Evolutionary conservation across 2,113 vertebrate genomes (phyloP).

Genomic region (Forbesichthys agassizii): DNA sequence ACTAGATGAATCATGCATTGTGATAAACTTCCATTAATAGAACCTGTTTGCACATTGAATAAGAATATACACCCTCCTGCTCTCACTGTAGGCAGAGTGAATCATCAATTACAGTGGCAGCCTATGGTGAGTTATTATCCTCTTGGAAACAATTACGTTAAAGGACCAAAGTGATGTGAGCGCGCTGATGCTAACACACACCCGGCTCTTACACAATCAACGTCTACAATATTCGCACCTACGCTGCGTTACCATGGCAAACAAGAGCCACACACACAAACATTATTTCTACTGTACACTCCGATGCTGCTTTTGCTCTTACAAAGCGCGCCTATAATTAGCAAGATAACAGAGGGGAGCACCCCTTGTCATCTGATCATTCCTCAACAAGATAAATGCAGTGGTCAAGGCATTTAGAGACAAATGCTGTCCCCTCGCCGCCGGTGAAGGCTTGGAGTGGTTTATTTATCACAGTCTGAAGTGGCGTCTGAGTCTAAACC

Average conservation of each 20-base stretch:
- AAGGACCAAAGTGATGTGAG: constrained; percentile 33
- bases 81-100: constrained; percentile 47
- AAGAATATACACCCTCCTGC: constrained; percentile 29
- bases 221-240: constrained; percentile 16
- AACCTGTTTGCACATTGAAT: constrained; percentile 49
- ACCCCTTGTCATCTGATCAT: constrained; percentile 69
- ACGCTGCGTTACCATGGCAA: constrained; percentile 14
- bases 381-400: constrained; percentile 76
- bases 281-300: constrained; percentile 15
- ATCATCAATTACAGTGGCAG: constrained; percentile 51
- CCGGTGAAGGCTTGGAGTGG: constrained; percentile 63
- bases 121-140: constrained; percentile 46
- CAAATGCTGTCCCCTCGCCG: constrained; percentile 59
- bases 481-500: constrained; percentile 69
- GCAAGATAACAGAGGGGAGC: constrained; percentile 61
- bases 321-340: constrained; percentile 66
- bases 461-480: constrained; percentile 76
- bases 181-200: constrained; percentile 11
- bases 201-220: constrained; percentile 1
- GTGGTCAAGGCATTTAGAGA: constrained; percentile 71
- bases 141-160: constrained; percentile 45
- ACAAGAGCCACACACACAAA: neutral
- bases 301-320: constrained; percentile 21
- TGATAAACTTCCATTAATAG: constrained; percentile 59
- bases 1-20: constrained; percentile 42